phyloP scores from a whole-genome alignment of 1,140 invertebrate genomes.

The Cyclina sinensis region DNA sequence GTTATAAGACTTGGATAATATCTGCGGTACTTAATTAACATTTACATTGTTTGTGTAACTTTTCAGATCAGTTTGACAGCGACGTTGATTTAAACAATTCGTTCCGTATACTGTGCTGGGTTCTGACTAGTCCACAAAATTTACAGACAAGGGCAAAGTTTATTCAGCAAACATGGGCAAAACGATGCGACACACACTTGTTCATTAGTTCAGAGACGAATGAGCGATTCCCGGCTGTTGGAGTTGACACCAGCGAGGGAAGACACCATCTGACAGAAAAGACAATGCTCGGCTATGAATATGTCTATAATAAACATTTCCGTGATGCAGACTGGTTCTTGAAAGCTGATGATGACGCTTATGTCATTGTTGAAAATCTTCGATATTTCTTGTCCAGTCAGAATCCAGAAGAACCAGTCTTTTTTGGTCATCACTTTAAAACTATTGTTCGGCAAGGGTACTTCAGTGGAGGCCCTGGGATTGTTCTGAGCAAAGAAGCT shows the following conservation, averaged over 20 bases:
- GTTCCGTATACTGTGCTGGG: slow-evolving; percentile 96
- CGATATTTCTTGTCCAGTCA: slow-evolving; percentile 74
- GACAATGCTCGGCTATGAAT: slow-evolving; percentile 91
- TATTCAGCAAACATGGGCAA: slow-evolving; percentile 98
- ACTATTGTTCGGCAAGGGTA: slow-evolving; percentile 72
- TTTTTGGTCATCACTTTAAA: slow-evolving; percentile 84
- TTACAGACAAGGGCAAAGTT: slow-evolving; percentile 96
- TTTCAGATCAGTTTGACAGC: neutral
- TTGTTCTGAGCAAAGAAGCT: slow-evolving; percentile 91
- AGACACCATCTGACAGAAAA: slow-evolving; percentile 70
- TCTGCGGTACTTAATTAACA: too few species aligned
- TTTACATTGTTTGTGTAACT: too few species aligned
- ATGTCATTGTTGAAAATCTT: slow-evolving; percentile 88
- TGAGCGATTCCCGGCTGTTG: slow-evolving; percentile 54
- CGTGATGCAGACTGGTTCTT: slow-evolving; percentile 78
- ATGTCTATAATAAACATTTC: slow-evolving; percentile 83
- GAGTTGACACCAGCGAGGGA: slow-evolving; percentile 60
- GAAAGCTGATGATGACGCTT: slow-evolving; percentile 91
- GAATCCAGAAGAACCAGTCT: slow-evolving; percentile 73
- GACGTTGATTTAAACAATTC: slow-evolving; percentile 11
- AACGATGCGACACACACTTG: slow-evolving; percentile 94
- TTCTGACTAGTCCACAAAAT: slow-evolving; percentile 97
- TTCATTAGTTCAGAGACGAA: slow-evolving; percentile 87
- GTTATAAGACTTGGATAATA: too few species aligned
- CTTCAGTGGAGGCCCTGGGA: slow-evolving; percentile 88